Evolutionary conservation across 2,113 vertebrate genomes (phyloP).

Genomic region (Cynoglossus semilaevis): DNA sequence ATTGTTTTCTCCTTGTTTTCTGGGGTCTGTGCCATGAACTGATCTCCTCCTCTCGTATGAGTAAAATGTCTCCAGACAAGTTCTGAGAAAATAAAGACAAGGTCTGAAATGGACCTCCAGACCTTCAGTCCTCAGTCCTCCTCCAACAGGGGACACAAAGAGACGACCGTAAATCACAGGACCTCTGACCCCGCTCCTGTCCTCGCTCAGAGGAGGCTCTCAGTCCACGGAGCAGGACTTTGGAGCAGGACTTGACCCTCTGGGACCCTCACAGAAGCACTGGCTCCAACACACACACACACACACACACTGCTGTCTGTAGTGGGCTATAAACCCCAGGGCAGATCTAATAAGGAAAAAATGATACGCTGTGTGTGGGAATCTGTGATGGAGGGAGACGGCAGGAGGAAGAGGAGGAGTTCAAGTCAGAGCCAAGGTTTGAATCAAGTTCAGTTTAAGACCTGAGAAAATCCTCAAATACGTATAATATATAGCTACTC

Average conservation of each 20-base stretch:
- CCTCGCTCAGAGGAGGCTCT: constrained; percentile 65
- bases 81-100: constrained; percentile 5
- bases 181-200: constrained; percentile 65
- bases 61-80: constrained; percentile 23
- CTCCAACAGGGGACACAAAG: constrained; percentile 52
- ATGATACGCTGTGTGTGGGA: constrained; percentile 74
- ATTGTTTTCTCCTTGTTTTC: constrained; percentile 36
- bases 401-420: constrained; percentile 29
- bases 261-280: constrained; percentile 60
- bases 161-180: constrained; percentile 67
- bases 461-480: no score
- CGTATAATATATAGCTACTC: no score
- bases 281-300: constrained; percentile 30
- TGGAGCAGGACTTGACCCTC: constrained; percentile 70
- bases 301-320: constrained; percentile 54
- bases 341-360: constrained; percentile 21
- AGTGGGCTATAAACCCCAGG: constrained; percentile 52
- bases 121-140: constrained; percentile 37
- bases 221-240: constrained; percentile 45
- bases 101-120: constrained; percentile 53
- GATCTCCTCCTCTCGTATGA: constrained; percentile 40
- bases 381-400: constrained; percentile 69
- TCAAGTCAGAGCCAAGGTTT: no score
- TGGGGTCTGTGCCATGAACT: neutral
- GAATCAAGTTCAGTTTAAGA: no score